Conservation (phyloP, 1,140 invertebrate genomes). For the Agrilus planipennis region DNA sequence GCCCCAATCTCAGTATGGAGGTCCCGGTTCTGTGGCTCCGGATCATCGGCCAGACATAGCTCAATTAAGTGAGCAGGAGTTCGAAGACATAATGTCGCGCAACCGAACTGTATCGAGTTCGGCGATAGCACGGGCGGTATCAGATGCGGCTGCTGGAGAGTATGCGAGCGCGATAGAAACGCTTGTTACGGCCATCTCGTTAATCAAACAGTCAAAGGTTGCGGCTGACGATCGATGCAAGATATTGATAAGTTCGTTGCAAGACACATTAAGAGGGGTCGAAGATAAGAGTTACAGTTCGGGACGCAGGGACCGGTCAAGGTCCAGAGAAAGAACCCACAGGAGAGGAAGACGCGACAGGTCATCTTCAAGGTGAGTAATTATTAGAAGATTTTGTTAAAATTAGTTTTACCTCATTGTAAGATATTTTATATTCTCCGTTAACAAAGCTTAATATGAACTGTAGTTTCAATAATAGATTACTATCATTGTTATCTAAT, state of each 20-base stretch:
- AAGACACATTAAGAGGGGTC: constrained; percentile 95
- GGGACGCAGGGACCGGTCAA: constrained; percentile 40
- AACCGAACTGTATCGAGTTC: constrained; percentile 95
- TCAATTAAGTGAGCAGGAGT: constrained; percentile 82
- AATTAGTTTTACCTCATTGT: too few species aligned
- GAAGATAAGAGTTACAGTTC: constrained; percentile 90
- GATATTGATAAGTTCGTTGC: constrained; percentile 90
- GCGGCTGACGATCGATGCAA: constrained; percentile 97
- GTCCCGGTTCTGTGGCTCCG: constrained; percentile 25
- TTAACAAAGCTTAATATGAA: too few species aligned
- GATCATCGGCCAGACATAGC: constrained; percentile 48
- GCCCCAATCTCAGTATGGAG: constrained; percentile 27
- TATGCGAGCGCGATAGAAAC: constrained; percentile 97
- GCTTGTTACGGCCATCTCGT: constrained; percentile 92
- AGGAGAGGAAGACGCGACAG: constrained; percentile 61
- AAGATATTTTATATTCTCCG: too few species aligned
- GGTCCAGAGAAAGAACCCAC: constrained; percentile 65
- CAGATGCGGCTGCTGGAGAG: constrained; percentile 93
- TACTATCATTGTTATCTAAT: neutral
- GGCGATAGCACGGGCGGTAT: constrained; percentile 92
- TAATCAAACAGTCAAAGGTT: constrained; percentile 98
- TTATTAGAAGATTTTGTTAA: too few species aligned
- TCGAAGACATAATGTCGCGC: constrained; percentile 95
- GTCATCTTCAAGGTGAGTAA: constrained; percentile 58
- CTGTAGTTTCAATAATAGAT: constrained; percentile 4